Percentiles rank a stretch among this genome's conserved stretches.
Evolutionary conservation across 2,113 vertebrate genomes (phyloP).

Genomic region (Megaceryle torquata): DNA sequence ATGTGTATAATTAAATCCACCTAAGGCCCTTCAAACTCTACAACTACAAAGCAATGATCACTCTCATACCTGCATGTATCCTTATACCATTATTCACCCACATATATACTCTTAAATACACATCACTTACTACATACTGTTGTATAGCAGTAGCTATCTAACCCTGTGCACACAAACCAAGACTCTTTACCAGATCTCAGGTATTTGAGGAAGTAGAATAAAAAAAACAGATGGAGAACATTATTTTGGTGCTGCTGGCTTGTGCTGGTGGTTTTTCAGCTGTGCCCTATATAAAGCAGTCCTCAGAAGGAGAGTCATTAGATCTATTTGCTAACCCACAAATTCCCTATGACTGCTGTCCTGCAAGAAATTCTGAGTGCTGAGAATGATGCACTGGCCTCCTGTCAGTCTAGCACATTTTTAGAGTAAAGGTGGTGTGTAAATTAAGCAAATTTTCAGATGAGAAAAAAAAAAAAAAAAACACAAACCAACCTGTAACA

Average conservation of each 20-base stretch:
- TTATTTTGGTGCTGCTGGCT: neutral
- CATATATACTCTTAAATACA: neutral
- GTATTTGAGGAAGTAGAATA: neutral
- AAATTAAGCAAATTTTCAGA: neutral
- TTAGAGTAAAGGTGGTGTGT: neutral
- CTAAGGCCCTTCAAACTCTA: neutral
- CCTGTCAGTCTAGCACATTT: neutral
- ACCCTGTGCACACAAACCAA: neutral
- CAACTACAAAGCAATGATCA: neutral
- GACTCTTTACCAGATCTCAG: neutral
- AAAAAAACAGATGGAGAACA: neutral
- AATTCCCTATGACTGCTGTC: neutral
- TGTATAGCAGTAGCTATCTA: neutral
- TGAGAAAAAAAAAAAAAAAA: neutral
- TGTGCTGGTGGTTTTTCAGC: neutral
- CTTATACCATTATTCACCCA: neutral
- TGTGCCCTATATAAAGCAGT: neutral
- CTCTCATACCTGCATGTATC: neutral
- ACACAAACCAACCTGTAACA: neutral
- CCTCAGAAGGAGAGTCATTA: neutral
- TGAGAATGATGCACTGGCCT: neutral
- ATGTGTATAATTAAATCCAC: neutral
- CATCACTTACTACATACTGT: neutral
- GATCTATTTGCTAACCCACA: neutral
- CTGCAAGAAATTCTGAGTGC: neutral